Percentiles rank a stretch among this genome's conserved stretches.
Evolutionary conservation across 2,797 vertebrate species (phyloP).

Genomic region (Arctocebus calabarensis): DNA sequence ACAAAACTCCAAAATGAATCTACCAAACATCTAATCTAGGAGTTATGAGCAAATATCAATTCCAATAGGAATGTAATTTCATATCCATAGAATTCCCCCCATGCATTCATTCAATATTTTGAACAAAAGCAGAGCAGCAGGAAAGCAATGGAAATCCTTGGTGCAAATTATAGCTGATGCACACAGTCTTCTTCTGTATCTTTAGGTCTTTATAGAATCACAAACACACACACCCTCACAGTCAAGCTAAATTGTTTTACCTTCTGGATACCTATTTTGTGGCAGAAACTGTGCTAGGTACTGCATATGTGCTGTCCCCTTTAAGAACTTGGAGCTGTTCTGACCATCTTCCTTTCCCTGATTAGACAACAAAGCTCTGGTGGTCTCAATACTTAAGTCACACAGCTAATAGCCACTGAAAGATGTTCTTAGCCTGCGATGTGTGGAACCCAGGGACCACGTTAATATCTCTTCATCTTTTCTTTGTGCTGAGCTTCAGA

Average conservation of each 20-base stretch:
- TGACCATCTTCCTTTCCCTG: not conserved
- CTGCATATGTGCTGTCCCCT: not conserved
- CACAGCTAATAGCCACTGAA: accelerated
- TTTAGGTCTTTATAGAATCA: not conserved
- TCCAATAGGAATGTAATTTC: not conserved
- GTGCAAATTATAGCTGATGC: accelerated
- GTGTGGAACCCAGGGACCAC: not conserved
- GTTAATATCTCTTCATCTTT: too few species aligned
- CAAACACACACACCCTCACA: not conserved
- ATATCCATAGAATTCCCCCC: not conserved
- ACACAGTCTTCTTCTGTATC: not conserved
- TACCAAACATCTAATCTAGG: not conserved
- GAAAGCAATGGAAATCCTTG: not conserved
- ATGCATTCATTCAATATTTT: not conserved
- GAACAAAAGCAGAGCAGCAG: not conserved
- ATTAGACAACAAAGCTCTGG: not conserved
- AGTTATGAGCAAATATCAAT: not conserved
- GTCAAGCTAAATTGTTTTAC: not conserved
- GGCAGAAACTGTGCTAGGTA: not conserved
- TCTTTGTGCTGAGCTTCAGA: not conserved
- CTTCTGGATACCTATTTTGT: too few species aligned
- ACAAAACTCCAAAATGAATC: not conserved
- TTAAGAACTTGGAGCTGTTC: accelerated
- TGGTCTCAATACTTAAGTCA: not conserved
- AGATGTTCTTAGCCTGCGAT: not conserved